A percentile compares a stretch with the other conserved stretches of the same genome.
phyloP scores from a whole-genome alignment of 2,888 invertebrate species.

The Protodeltote pygarga region DNA sequence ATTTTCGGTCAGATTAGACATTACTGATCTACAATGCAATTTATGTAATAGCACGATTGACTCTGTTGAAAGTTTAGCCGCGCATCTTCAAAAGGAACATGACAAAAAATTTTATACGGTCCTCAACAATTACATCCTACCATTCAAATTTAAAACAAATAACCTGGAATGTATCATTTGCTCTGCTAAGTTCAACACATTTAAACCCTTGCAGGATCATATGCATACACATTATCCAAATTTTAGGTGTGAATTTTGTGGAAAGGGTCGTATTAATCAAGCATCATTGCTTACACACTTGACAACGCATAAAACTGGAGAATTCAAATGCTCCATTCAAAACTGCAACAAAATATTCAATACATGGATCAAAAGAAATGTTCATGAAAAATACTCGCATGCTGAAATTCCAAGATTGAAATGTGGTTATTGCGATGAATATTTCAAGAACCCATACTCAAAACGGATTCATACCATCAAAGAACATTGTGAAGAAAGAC shows the following conservation, averaged over 20 bases:
- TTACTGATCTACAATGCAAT: slow-evolving; percentile 56
- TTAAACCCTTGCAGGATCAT: slow-evolving; percentile 49
- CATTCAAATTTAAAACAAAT: slow-evolving; percentile 55
- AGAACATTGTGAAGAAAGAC: slow-evolving; percentile 55
- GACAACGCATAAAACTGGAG: no score
- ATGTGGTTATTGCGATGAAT: slow-evolving; percentile 56
- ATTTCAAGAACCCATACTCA: slow-evolving; percentile 51
- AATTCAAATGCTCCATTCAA: no score
- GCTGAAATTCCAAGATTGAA: slow-evolving; percentile 24
- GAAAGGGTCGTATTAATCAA: no score
- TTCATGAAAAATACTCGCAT: slow-evolving; percentile 57
- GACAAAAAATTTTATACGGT: slow-evolving; percentile 51
- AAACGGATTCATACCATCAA: slow-evolving; percentile 60
- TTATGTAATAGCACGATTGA: slow-evolving; percentile 49
- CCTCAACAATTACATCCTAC: slow-evolving; percentile 59
- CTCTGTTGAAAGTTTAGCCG: slow-evolving; percentile 49
- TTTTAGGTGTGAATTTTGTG: no score
- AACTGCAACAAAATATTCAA: no score
- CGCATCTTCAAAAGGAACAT: slow-evolving; percentile 52
- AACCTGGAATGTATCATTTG: slow-evolving; percentile 58
- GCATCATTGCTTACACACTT: no score
- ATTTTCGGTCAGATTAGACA: slow-evolving; percentile 59
- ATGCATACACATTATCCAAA: slow-evolving; percentile 64
- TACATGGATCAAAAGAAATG: no score
- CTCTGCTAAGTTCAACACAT: slow-evolving; percentile 34